Base-by-base conservation (phyloP, 2,888 invertebrate genomes). In the Leptopilina myrica region DNA sequence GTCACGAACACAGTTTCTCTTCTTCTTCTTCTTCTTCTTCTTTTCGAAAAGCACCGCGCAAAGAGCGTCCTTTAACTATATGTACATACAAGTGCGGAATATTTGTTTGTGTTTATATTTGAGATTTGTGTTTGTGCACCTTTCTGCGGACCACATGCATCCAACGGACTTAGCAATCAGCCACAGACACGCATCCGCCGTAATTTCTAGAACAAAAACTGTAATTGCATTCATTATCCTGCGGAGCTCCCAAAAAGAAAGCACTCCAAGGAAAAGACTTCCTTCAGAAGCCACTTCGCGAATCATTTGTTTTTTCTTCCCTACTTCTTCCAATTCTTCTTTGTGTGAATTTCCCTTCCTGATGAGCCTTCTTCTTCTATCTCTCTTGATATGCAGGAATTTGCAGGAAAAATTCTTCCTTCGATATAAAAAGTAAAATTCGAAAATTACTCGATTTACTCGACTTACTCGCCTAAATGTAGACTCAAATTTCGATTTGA, bases 181-280 rank as follows among this genome's bases (percentile, higher is more conserved):
- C 84, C 85, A 81, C 88, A 85, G 86, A 87, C 89, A 88, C 87
- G 88, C 87, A 87, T 86, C 86, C 86, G 83, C 86, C 86, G 86
- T 89, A 88, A 89, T 89, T 89, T 89, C 87, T 85, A 87, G 87
- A 88, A 89, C 90, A 90, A 90, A 90, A 90, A 90, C 85, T 87
- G 86, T 89, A 89, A 90, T 90, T 90, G 89, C 89, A 88, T 89
- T 90, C 89, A 89, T 89, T 88, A 90, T 88, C 86, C 82, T 49
- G 85, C 82, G 79, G 80, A 43, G 8, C 79, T 82, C 80, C 85
- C 85, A 84, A 88, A 87, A 89, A 90, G 88, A 87, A 89, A 89
- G 86, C 85, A 84, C 69, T 75, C 80, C 81, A 81, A 69, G 65
- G 65, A 33, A 80, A 78, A 78, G 67, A 75, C 46, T 26, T 56